Conservation (phyloP, 2,888 invertebrate genomes). For the Priocnemis perturbator region DNA sequence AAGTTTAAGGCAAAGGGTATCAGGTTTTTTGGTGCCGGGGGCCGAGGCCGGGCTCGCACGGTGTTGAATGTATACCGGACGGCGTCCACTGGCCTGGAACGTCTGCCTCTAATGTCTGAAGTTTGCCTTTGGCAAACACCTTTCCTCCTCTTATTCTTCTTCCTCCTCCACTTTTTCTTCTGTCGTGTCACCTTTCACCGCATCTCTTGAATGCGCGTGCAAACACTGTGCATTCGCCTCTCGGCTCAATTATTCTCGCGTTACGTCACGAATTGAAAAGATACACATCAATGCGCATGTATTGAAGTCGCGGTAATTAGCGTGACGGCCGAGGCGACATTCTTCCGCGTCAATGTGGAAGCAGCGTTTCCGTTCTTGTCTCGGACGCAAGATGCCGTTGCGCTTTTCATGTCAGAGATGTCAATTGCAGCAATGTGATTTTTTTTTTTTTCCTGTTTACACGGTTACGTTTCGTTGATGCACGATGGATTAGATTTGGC, state of each 20-base stretch:
- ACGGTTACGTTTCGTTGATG: neutral
- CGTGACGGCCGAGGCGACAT: constrained; percentile 3
- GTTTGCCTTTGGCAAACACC: constrained; percentile 50
- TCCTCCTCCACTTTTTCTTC: neutral
- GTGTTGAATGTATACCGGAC: constrained; percentile 69
- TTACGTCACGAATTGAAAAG: constrained; percentile 50
- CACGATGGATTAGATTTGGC: too few relatives aligned
- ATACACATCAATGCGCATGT: constrained; percentile 38
- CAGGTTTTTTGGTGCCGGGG: constrained; percentile 53
- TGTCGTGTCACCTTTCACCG: constrained; percentile 13
- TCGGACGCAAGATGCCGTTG: constrained; percentile 3
- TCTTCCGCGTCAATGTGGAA: constrained; percentile 23
- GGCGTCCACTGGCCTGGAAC: constrained; percentile 65
- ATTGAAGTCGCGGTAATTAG: constrained; percentile 29
- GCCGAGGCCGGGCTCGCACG: constrained; percentile 60
- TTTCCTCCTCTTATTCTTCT: neutral
- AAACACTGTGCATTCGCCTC: constrained; percentile 35
- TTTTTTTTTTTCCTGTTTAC: neutral
- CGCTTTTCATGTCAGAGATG: too few relatives aligned
- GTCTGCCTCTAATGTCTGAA: constrained; percentile 51
- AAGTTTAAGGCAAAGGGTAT: constrained; percentile 59
- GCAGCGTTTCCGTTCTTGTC: neutral
- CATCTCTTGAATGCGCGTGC: constrained; percentile 14
- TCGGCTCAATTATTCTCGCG: constrained; percentile 50
- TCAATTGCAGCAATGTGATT: neutral